A percentile compares a stretch with the other conserved stretches of the same genome.
Evolutionary conservation across 2,113 vertebrate species (phyloP).

Genomic region (Colinus virginianus): DNA sequence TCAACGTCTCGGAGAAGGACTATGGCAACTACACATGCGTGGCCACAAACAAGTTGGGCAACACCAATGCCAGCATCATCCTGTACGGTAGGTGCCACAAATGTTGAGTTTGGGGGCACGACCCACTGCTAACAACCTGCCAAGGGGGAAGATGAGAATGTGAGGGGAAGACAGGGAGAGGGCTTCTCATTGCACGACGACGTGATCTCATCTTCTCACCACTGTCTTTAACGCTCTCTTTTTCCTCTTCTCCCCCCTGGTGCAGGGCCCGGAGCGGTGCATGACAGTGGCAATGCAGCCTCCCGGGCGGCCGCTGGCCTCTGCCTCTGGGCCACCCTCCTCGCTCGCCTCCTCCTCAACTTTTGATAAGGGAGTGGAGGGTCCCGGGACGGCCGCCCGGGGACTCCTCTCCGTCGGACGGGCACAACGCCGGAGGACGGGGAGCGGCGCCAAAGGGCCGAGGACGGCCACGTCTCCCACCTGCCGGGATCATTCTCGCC

Average conservation of each 20-base stretch:
- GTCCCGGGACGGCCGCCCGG: conserved; percentile 76
- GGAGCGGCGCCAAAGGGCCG: conserved; percentile 24
- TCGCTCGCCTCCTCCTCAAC: conserved; percentile 86
- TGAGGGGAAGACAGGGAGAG: rapidly evolving
- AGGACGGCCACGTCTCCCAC: conserved; percentile 47
- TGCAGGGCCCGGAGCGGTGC: conserved; percentile 91
- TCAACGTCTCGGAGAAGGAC: conserved; percentile 97
- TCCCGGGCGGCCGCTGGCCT: conserved; percentile 79
- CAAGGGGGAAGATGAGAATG: background rate
- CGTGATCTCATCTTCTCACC: rapidly evolving
- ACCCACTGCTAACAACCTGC: background rate
- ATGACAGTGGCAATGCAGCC: conserved; percentile 85
- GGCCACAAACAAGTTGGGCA: conserved; percentile 93
- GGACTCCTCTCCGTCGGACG: conserved; percentile 30
- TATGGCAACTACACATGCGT: conserved; percentile 99
- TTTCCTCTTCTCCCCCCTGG: background rate
- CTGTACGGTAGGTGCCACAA: conserved; percentile 87
- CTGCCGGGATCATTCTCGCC: conserved; percentile 46
- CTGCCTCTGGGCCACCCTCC: conserved; percentile 85
- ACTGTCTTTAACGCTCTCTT: rapidly evolving
- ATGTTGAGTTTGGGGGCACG: background rate
- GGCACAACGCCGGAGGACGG: conserved; percentile 34
- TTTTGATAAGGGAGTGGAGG: conserved; percentile 90
- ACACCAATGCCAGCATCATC: conserved; percentile 95
- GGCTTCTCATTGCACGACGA: rapidly evolving